Evolutionary conservation across 2,888 invertebrate species (phyloP).

Genomic region (Drosophila leonis): DNA sequence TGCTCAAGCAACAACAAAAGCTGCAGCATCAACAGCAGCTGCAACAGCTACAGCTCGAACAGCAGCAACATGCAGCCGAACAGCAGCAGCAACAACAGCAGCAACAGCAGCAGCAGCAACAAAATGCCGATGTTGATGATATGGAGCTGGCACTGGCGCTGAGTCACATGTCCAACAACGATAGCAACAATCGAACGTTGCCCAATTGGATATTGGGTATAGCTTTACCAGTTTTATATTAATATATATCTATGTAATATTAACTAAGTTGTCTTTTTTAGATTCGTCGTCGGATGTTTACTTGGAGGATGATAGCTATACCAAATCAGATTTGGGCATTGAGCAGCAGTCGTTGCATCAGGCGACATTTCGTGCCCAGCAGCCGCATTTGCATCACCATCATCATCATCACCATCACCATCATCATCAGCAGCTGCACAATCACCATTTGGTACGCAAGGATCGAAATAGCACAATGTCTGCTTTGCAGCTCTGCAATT

Average conservation of each 20-base stretch:
- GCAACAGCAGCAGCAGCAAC: slow-evolving; percentile 58
- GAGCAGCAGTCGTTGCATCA: slow-evolving; percentile 76
- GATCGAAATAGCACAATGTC: slow-evolving; percentile 89
- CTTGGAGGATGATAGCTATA: slow-evolving; percentile 84
- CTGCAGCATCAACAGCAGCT: slow-evolving; percentile 74
- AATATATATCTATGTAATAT: not conserved
- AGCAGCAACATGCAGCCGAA: slow-evolving; percentile 57
- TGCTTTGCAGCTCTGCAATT: slow-evolving; percentile 86
- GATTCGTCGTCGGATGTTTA: slow-evolving; percentile 85
- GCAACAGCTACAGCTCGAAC: slow-evolving; percentile 45
- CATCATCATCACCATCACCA: slow-evolving; percentile 56
- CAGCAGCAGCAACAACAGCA: slow-evolving; percentile 47
- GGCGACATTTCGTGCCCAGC: slow-evolving; percentile 4
- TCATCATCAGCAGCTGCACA: slow-evolving; percentile 60
- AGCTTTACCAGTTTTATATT: not conserved
- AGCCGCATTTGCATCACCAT: slow-evolving; percentile 59
- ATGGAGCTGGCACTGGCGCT: slow-evolving; percentile 73
- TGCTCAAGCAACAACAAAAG: slow-evolving; percentile 64
- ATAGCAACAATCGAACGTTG: slow-evolving; percentile 70
- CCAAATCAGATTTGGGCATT: slow-evolving; percentile 85
- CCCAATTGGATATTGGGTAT: slow-evolving; percentile 81
- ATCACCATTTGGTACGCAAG: slow-evolving; percentile 85
- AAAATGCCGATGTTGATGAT: slow-evolving; percentile 66
- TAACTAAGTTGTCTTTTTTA: slow-evolving; percentile 12
- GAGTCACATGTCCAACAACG: slow-evolving; percentile 59